Evolutionary conservation across 2,797 vertebrate species (phyloP).

Genomic region (Phaenicophaeus curvirostris): DNA sequence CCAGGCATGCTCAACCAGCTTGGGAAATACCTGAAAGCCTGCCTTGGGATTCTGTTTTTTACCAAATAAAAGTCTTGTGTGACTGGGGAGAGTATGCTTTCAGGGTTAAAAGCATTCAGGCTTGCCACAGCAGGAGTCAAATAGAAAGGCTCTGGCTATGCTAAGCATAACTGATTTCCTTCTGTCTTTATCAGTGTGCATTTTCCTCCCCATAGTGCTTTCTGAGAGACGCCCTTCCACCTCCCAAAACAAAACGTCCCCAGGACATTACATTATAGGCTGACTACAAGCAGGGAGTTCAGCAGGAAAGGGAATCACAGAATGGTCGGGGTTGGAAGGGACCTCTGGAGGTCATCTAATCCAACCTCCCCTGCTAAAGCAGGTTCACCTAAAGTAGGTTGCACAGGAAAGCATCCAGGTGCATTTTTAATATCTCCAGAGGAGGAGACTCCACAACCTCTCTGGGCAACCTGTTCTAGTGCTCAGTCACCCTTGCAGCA

Average conservation of each 20-base stretch:
- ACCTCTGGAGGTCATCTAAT: too few species aligned
- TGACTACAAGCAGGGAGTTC: background rate
- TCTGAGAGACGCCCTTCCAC: background rate
- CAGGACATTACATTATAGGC: background rate
- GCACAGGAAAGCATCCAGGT: too few species aligned
- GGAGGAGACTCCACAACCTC: too few species aligned
- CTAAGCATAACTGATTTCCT: background rate
- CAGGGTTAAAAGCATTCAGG: background rate
- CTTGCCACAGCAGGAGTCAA: background rate
- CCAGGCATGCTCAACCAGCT: background rate
- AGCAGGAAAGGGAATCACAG: background rate
- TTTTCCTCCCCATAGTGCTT: background rate
- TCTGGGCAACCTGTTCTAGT: too few species aligned
- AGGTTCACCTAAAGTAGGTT: too few species aligned
- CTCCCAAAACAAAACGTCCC: background rate
- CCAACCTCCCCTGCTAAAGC: too few species aligned
- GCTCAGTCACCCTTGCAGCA: too few species aligned
- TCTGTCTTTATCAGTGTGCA: background rate
- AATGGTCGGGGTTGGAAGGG: too few species aligned
- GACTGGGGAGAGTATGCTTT: background rate
- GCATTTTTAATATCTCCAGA: too few species aligned
- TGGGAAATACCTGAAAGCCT: background rate
- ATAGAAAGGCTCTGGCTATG: background rate
- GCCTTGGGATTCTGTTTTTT: background rate
- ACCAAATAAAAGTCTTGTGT: background rate